Conservation (phyloP, 2,797 vertebrate genomes). For the Neostethus bicornis region DNA sequence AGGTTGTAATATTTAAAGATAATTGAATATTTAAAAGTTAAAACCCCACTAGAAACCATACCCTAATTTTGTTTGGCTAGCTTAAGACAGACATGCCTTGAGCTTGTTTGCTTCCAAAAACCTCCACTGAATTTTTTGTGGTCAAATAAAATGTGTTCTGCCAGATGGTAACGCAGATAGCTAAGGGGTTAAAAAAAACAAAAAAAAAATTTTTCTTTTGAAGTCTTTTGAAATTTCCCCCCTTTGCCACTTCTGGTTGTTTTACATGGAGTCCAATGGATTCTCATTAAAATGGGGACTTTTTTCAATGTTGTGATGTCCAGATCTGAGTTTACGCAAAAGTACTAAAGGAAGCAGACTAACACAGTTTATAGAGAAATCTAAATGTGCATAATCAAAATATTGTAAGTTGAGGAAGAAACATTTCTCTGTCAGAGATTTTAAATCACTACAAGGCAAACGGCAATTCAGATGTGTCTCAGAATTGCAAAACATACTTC, state of each 20-base stretch:
- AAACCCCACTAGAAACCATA: too few species aligned
- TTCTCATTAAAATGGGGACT: neutral
- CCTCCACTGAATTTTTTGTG: too few species aligned
- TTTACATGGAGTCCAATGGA: neutral
- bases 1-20: too few species aligned
- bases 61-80: too few species aligned
- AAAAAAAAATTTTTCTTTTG: neutral
- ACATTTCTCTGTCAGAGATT: conserved; percentile 21
- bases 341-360: conserved; percentile 1
- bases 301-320: conserved; percentile 5
- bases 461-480: conserved; percentile 13
- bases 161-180: too few species aligned
- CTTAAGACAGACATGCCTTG: too few species aligned
- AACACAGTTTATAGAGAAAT: neutral
- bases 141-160: too few species aligned
- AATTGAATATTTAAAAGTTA: too few species aligned
- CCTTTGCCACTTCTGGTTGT: neutral
- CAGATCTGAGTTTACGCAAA: neutral
- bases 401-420: conserved; percentile 30
- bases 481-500: conserved; percentile 14
- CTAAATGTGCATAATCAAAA: neutral
- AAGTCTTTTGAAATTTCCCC: too few species aligned
- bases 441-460: conserved; percentile 18
- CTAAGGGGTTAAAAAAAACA: too few species aligned
- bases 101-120: too few species aligned